Conservation (phyloP, 2,113 vertebrate genomes). For the Thermophis baileyi region DNA sequence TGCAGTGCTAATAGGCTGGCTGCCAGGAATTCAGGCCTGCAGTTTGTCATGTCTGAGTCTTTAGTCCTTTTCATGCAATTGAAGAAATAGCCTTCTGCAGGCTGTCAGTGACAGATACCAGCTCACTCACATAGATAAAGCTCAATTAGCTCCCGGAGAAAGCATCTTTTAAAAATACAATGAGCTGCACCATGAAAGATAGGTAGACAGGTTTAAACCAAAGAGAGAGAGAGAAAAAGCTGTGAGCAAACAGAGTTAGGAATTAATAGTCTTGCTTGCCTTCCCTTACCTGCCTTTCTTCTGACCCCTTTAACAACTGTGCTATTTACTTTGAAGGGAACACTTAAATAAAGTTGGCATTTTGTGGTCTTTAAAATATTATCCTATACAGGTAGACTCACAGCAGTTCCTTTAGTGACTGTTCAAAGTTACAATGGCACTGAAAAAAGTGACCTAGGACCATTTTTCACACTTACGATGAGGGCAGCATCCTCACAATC, state of each 20-base stretch:
- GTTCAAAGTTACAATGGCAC: not conserved
- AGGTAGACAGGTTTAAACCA: conserved; percentile 24
- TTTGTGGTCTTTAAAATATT: not conserved
- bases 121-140: conserved; percentile 59
- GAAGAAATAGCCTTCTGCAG: conserved; percentile 68
- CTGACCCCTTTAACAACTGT: not conserved
- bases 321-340: not conserved
- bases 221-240: conserved; percentile 27
- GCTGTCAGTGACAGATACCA: conserved; percentile 62
- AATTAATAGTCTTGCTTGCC: not conserved
- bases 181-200: conserved; percentile 47
- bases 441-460: too few relatives aligned
- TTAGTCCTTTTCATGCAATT: conserved; percentile 60
- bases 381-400: not conserved
- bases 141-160: conserved; percentile 61
- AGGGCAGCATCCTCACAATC: too few relatives aligned
- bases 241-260: not conserved
- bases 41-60: conserved; percentile 65
- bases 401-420: not conserved
- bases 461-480: not conserved
- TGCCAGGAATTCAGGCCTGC: conserved; percentile 59
- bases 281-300: not conserved
- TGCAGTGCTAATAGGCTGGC: conserved; percentile 54
- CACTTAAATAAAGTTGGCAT: not conserved
- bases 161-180: conserved; percentile 62